These are phyloP conservation scores for Hemibates koningsi DNA, from an alignment of 2,113 vertebrate species.

Conservation along the genomic window DNA sequence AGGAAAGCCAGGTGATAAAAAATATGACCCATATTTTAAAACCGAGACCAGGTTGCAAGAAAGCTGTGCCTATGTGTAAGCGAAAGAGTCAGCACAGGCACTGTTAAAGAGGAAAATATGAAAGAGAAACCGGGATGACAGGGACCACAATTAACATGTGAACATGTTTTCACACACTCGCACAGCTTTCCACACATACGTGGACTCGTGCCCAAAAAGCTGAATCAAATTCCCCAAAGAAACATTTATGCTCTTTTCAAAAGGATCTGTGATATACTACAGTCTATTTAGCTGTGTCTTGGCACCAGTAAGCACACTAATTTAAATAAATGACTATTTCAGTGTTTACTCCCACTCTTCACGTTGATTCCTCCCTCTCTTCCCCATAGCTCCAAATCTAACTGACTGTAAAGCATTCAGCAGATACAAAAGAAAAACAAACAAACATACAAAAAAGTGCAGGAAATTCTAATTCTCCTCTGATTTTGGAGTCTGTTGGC, in stretches of 20 bases:
- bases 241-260: conserved; percentile 18
- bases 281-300: conserved; percentile 33
- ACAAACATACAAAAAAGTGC: not conserved
- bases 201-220: not conserved
- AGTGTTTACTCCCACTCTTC: conserved; percentile 2
- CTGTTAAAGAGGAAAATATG: not conserved
- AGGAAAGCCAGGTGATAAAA: conserved; percentile 14
- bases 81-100: not conserved
- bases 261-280: conserved; percentile 38
- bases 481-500: not conserved
- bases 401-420: not conserved
- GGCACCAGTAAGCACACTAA: conserved; percentile 41
- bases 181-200: not conserved
- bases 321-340: conserved; percentile 50
- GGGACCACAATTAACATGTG: not conserved
- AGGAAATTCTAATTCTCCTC: not conserved
- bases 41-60: not conserved
- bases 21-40: conserved; percentile 13
- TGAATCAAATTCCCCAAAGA: conserved; percentile 5
- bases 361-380: not conserved
- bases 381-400: not conserved
- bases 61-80: not conserved
- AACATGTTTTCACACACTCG: not conserved
- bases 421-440: not conserved
- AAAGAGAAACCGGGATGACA: not conserved